Evolutionary conservation across 2,888 invertebrate species (phyloP).

Genomic region (Flexamia atlantica): DNA sequence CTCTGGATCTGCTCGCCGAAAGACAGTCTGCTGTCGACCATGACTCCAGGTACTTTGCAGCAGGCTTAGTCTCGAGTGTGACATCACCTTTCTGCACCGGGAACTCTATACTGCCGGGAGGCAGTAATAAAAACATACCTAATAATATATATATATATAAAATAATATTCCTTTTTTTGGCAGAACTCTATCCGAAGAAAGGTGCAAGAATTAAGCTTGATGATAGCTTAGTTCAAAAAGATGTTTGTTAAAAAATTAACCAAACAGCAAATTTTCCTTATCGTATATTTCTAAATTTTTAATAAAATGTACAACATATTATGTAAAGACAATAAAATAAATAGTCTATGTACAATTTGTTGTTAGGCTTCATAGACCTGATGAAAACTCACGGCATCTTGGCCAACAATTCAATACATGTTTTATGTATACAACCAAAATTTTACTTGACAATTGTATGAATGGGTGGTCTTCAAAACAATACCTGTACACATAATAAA

Average conservation of each 20-base stretch:
- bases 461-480: too few species aligned
- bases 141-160: too few species aligned
- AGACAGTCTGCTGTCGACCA: too few species aligned
- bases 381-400: background rate
- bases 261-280: background rate
- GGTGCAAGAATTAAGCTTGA: background rate
- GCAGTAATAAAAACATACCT: too few species aligned
- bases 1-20: too few species aligned
- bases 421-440: background rate
- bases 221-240: background rate
- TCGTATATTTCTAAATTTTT: constrained; percentile 4
- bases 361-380: background rate
- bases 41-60: too few species aligned
- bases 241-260: background rate
- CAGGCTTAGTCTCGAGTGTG: too few species aligned
- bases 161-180: too few species aligned
- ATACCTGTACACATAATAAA: background rate
- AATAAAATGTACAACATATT: constrained; percentile 5
- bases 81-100: too few species aligned
- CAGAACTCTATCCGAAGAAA: too few species aligned
- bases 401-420: background rate
- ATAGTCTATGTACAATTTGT: background rate
- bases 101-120: too few species aligned
- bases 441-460: background rate
- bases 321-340: constrained; percentile 9